A percentile compares a stretch with the other conserved stretches of the same genome.
Conservation (phyloP, 1,140 invertebrate species). For the Theocolax elegans region DNA sequence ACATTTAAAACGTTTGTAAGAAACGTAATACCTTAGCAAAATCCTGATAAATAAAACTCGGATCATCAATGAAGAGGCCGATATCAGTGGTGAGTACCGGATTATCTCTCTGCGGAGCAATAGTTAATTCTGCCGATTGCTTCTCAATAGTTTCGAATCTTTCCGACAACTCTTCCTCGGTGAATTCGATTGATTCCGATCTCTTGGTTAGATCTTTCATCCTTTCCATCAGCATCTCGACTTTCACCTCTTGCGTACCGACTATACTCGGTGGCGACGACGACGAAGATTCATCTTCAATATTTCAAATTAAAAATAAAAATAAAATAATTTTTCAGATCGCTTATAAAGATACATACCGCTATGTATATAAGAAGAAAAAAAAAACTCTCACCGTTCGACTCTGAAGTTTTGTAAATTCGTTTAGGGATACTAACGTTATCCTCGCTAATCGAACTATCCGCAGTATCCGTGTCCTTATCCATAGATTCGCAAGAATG, state of each 20-base stretch:
- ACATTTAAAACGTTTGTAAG: no score
- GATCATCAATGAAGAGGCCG: constrained; percentile 80
- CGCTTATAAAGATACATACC: not conserved
- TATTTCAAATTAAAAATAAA: no score
- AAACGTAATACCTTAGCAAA: constrained; percentile 75
- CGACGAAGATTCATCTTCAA: constrained; percentile 51
- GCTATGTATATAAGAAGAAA: no score
- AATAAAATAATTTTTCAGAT: not conserved
- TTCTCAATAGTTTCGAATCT: constrained; percentile 82
- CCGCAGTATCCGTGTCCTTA: no score
- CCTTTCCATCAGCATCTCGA: constrained; percentile 81
- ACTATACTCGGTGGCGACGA: constrained; percentile 60
- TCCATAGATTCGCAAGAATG: no score
- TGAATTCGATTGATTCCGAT: constrained; percentile 74
- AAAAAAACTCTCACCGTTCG: constrained; percentile 58
- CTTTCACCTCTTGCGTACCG: constrained; percentile 72
- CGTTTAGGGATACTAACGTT: no score
- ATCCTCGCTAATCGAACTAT: no score
- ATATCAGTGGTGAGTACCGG: constrained; percentile 71
- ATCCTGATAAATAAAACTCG: constrained; percentile 83
- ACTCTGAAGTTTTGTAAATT: no score
- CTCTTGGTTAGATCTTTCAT: constrained; percentile 83
- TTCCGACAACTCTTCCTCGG: constrained; percentile 80
- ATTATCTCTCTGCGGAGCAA: constrained; percentile 65
- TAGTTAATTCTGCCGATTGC: constrained; percentile 77